These are phyloP conservation scores for Pelagia noctiluca DNA, from an alignment of 30 jellyfish, hydroid and myxozoan genomes.

Conservation along the genomic window DNA sequence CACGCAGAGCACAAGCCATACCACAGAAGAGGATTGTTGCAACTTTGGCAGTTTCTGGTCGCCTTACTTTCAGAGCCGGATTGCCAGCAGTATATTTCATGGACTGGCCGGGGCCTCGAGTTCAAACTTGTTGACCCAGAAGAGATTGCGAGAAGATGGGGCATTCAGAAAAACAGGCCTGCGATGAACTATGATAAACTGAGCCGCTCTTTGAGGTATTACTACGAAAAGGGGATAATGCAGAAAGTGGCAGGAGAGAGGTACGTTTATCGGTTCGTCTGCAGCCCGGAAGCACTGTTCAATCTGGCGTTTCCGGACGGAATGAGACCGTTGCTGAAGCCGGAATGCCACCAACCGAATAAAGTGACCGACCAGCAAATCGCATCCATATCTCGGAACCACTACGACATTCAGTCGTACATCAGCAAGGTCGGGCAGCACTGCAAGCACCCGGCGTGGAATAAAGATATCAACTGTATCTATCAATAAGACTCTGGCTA, in stretches of 20 bases:
- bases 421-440: slow-evolving; percentile 51
- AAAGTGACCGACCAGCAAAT: slow-evolving; percentile 94
- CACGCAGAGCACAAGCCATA: slow-evolving; percentile 83
- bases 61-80: slow-evolving; percentile 96
- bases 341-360: slow-evolving; percentile 96
- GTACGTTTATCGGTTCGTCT: slow-evolving; percentile 94
- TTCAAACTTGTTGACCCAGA: slow-evolving; percentile 97
- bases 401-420: slow-evolving; percentile 70
- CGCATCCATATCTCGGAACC: slow-evolving; percentile 72
- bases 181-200: slow-evolving; percentile 98
- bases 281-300: slow-evolving; percentile 95
- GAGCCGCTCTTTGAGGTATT: slow-evolving; percentile 95
- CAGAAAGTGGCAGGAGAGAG: slow-evolving; percentile 99
- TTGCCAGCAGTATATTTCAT: slow-evolving; percentile 94
- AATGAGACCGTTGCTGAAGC: slow-evolving; percentile 95
- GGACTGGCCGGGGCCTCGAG: slow-evolving; percentile 99
- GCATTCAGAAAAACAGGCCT: slow-evolving; percentile 97
- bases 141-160: slow-evolving; percentile 99
- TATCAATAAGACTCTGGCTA: slow-evolving; percentile 32
- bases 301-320: slow-evolving; percentile 95
- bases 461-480: slow-evolving; percentile 58
- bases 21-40: slow-evolving; percentile 95
- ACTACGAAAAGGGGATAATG: slow-evolving; percentile 97
- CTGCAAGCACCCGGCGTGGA: slow-evolving; percentile 83
- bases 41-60: slow-evolving; percentile 97